A percentile compares a stretch with the other conserved stretches of the same genome.
Conservation (phyloP, 2,113 vertebrate species). For the Myrmecobius fasciatus region DNA sequence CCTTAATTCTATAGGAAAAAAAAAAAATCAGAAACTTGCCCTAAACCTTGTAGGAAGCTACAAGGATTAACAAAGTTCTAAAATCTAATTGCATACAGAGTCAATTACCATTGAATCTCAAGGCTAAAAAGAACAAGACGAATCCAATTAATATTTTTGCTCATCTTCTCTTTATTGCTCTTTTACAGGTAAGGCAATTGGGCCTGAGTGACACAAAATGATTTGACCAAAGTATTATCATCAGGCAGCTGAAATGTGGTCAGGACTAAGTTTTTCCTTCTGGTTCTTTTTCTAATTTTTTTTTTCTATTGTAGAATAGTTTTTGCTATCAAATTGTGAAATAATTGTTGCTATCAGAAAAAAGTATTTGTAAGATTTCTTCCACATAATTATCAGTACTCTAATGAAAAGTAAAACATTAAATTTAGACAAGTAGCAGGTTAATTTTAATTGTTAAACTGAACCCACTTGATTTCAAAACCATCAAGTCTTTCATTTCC, state of each 20-base stretch:
- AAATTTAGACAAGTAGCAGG: background rate
- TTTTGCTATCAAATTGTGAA: background rate
- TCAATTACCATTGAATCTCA: constrained; percentile 58
- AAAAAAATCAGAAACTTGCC: constrained; percentile 47
- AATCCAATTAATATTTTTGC: constrained; percentile 54
- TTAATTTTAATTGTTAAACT: background rate
- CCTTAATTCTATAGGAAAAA: constrained; percentile 64
- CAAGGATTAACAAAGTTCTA: background rate
- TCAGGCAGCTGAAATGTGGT: background rate
- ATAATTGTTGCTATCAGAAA: background rate
- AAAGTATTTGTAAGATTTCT: background rate
- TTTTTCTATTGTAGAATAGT: background rate
- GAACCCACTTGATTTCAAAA: background rate
- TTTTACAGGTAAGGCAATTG: background rate
- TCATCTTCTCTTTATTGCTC: constrained; percentile 22
- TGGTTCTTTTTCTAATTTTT: background rate
- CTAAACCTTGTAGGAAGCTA: constrained; percentile 55
- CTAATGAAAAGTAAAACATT: background rate
- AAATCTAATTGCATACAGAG: constrained; percentile 50
- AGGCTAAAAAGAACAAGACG: constrained; percentile 34
- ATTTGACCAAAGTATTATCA: background rate
- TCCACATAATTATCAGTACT: background rate
- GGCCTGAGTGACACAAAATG: background rate
- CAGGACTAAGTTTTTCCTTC: background rate
- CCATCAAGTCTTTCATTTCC: background rate